Evolutionary conservation across 2,888 invertebrate species (phyloP).

Genomic region (Therioaphis trifolii): DNA sequence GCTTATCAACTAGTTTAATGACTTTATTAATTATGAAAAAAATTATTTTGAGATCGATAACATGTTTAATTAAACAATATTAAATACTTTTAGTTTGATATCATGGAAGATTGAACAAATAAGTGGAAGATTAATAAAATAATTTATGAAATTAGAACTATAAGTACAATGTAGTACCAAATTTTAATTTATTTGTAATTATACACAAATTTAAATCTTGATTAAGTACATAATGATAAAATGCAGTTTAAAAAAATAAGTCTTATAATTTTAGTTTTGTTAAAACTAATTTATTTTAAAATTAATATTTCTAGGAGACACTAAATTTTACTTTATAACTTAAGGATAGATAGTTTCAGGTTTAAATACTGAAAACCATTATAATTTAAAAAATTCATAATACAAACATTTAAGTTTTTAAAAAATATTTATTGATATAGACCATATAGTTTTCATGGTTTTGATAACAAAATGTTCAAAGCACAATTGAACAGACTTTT

Average conservation of each 20-base stretch:
- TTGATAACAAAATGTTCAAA: constrained; percentile 33
- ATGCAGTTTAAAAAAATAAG: too few species aligned
- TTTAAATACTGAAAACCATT: background rate
- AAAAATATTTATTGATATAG: constrained; percentile 36
- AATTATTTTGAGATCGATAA: background rate
- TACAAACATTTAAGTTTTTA: background rate
- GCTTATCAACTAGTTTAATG: background rate
- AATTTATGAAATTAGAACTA: too few species aligned
- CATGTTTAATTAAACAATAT: background rate
- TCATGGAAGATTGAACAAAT: too few species aligned
- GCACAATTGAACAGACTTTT: constrained; percentile 7
- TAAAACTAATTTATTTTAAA: too few species aligned
- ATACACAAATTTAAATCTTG: too few species aligned
- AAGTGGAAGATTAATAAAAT: too few species aligned
- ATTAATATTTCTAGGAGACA: background rate
- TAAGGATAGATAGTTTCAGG: background rate
- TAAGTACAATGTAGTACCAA: too few species aligned
- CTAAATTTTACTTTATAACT: too few species aligned
- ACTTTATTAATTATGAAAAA: background rate
- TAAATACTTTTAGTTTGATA: background rate
- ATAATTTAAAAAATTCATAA: background rate
- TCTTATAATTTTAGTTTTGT: too few species aligned
- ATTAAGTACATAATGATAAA: too few species aligned
- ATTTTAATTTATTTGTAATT: too few species aligned
- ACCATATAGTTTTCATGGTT: constrained; percentile 25